Percentiles rank a stretch among this genome's conserved stretches.
These are phyloP conservation scores for Aricia agestis DNA, from an alignment of 1,140 invertebrate genomes.

Conservation along the genomic window DNA sequence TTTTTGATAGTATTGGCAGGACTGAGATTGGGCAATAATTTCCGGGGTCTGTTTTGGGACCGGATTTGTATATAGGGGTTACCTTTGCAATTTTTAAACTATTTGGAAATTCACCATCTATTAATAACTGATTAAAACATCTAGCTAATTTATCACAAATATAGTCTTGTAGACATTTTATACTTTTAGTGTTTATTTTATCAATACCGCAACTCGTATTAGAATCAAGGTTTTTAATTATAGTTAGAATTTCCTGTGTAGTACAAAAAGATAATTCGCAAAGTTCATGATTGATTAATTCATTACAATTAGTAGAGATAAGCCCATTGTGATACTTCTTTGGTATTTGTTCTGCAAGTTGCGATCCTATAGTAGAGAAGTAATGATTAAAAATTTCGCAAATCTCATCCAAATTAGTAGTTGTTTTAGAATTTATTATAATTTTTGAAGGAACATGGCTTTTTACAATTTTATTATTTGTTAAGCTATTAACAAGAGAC, in stretches of 20 bases:
- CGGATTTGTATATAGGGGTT: no score
- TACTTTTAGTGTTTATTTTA: background rate
- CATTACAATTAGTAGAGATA: background rate
- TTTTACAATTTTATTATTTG: slow-evolving; percentile 11
- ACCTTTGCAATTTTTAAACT: background rate
- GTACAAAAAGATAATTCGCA: background rate
- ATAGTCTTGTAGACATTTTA: background rate
- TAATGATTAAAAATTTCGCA: slow-evolving; percentile 6
- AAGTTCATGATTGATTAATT: background rate
- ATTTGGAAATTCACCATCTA: background rate
- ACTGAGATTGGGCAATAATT: no score
- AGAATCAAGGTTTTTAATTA: slow-evolving; percentile 1
- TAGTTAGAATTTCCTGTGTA: background rate
- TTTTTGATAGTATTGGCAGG: no score
- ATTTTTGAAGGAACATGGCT: slow-evolving; percentile 3
- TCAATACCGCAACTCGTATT: background rate
- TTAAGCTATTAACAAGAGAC: background rate
- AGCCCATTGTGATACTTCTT: background rate
- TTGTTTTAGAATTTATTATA: background rate
- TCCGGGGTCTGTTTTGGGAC: no score
- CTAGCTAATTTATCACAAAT: slow-evolving; percentile 9
- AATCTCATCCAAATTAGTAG: background rate
- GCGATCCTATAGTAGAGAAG: slow-evolving; percentile 2
- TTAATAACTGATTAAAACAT: slow-evolving; percentile 13
- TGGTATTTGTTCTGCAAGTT: slow-evolving; percentile 2